Evolutionary conservation across 2,888 invertebrate genomes (phyloP).

Genomic region (Ernsta delagoae): DNA sequence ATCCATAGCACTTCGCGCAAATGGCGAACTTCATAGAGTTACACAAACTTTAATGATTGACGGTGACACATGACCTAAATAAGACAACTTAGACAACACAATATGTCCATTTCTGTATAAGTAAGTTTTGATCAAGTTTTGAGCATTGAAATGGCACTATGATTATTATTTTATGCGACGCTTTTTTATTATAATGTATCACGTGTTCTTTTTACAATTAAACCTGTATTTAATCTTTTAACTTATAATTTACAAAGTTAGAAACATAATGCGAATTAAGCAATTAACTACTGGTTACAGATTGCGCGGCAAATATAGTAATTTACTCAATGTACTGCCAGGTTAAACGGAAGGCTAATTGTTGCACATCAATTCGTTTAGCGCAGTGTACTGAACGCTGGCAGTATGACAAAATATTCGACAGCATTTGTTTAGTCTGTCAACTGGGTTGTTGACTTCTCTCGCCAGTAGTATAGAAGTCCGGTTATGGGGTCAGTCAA

Average conservation of each 20-base stretch:
- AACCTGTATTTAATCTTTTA: background rate
- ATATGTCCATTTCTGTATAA: too few relatives aligned
- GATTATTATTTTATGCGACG: background rate
- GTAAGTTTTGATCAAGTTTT: background rate
- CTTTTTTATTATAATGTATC: too few relatives aligned
- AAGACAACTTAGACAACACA: too few relatives aligned
- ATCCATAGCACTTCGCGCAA: too few relatives aligned
- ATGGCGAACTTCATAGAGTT: too few relatives aligned
- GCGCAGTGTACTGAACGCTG: constrained; percentile 51
- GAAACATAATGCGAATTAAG: background rate
- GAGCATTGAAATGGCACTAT: background rate
- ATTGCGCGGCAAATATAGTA: background rate
- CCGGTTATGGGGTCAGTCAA: constrained; percentile 30
- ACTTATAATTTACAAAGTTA: background rate
- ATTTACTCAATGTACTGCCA: background rate
- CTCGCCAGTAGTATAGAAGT: constrained; percentile 6
- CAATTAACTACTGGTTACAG: background rate
- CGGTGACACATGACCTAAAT: too few relatives aligned
- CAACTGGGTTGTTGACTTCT: constrained; percentile 65
- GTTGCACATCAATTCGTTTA: constrained; percentile 52
- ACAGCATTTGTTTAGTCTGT: constrained; percentile 59
- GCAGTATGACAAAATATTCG: constrained; percentile 76
- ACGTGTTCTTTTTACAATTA: too few relatives aligned
- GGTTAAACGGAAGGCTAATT: constrained; percentile 47
- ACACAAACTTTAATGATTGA: too few relatives aligned